Percentiles rank a stretch among this genome's conserved stretches.
phyloP scores from a whole-genome alignment of 2,797 vertebrate species.

The Thunnus albacares region DNA sequence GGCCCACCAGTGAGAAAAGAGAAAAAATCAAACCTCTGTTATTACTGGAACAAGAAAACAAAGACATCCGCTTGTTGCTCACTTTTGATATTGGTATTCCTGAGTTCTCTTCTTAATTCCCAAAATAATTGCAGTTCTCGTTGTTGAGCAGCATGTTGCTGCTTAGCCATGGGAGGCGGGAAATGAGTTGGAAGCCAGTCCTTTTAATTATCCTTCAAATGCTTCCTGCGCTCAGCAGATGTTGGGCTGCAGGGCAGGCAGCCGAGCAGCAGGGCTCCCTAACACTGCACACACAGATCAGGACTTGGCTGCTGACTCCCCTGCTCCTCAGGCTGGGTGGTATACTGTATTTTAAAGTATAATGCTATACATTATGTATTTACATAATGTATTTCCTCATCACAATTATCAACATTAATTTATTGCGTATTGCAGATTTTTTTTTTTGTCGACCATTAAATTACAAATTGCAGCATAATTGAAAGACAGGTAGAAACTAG shows the following conservation, averaged over 20 bases:
- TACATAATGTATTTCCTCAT: slow-evolving; percentile 37
- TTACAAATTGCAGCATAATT: slow-evolving; percentile 27
- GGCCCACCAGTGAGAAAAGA: slow-evolving; percentile 34
- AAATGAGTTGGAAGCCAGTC: slow-evolving; percentile 85
- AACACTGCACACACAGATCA: slow-evolving; percentile 63
- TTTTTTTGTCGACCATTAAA: slow-evolving; percentile 23
- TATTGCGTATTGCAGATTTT: slow-evolving; percentile 17
- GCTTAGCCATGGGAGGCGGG: slow-evolving; percentile 83
- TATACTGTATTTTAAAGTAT: slow-evolving; percentile 53
- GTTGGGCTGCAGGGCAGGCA: slow-evolving; percentile 84
- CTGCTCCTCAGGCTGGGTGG: slow-evolving; percentile 59
- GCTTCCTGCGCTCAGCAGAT: slow-evolving; percentile 85
- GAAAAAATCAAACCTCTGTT: slow-evolving; percentile 26
- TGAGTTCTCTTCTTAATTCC: slow-evolving; percentile 66
- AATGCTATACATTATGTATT: slow-evolving; percentile 38
- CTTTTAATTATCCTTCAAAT: slow-evolving; percentile 87
- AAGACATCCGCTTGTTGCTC: slow-evolving; percentile 68
- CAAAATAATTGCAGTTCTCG: slow-evolving; percentile 81
- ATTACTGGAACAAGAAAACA: slow-evolving; percentile 33
- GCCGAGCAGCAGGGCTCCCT: slow-evolving; percentile 76
- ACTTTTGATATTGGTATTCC: slow-evolving; percentile 67
- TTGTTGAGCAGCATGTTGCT: slow-evolving; percentile 79
- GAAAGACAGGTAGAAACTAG: slow-evolving; percentile 8
- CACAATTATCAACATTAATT: slow-evolving; percentile 40
- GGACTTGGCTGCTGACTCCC: slow-evolving; percentile 55